Percentiles rank a stretch among this genome's conserved stretches.
Conservation (phyloP, 2,888 invertebrate species). For the Melipona beecheii region DNA sequence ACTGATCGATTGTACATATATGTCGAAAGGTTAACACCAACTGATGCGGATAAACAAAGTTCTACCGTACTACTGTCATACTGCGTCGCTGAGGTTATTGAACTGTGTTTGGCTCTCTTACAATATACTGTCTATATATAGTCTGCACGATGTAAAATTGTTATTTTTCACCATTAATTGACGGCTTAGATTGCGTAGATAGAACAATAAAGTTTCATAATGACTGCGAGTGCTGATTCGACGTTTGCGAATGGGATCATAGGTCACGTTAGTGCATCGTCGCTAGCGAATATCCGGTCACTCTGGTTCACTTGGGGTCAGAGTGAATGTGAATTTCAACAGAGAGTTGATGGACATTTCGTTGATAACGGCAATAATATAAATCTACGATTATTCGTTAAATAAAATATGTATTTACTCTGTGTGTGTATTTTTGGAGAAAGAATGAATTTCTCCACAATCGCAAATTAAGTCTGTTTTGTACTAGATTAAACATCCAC, state of each 20-base stretch:
- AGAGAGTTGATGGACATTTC: too few species aligned
- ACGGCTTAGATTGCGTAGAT: not conserved
- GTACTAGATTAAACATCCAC: not conserved
- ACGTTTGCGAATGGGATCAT: conserved; percentile 14
- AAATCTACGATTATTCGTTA: too few species aligned
- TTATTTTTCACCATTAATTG: not conserved
- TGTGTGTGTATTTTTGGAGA: not conserved
- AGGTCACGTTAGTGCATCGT: not conserved
- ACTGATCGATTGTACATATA: too few species aligned
- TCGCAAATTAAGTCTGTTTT: not conserved
- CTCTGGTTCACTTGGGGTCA: not conserved
- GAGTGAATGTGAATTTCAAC: too few species aligned
- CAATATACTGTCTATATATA: not conserved
- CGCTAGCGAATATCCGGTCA: not conserved
- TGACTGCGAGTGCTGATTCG: not conserved
- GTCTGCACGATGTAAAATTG: not conserved
- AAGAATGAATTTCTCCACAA: not conserved
- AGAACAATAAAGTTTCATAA: conserved; percentile 20
- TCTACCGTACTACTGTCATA: too few species aligned
- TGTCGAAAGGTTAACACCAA: too few species aligned
- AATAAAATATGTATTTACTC: not conserved
- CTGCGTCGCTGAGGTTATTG: not conserved
- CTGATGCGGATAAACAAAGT: too few species aligned
- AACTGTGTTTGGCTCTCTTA: not conserved
- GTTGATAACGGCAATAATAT: not conserved